A percentile compares a stretch with the other conserved stretches of the same genome.
phyloP scores from a whole-genome alignment of 2,797 vertebrate genomes.

The Semaprochilodus insignis region DNA sequence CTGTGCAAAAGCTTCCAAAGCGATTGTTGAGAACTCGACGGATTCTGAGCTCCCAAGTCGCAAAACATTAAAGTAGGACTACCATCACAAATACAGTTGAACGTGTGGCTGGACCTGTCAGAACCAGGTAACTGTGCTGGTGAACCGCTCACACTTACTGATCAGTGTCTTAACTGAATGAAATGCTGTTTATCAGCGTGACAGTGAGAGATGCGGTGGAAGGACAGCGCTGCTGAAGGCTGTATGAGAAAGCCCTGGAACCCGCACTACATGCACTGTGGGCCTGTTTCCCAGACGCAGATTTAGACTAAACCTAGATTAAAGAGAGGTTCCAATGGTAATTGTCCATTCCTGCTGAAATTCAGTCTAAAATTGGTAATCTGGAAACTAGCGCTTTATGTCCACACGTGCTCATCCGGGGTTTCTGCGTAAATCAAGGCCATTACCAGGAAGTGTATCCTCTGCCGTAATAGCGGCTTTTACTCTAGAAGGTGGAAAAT shows the following conservation, averaged over 20 bases:
- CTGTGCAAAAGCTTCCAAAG: slow-evolving; percentile 70
- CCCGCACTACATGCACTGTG: neutral
- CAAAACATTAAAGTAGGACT: slow-evolving; percentile 68
- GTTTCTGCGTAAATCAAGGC: neutral
- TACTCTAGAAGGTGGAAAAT: too few species aligned
- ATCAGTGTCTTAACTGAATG: slow-evolving; percentile 35
- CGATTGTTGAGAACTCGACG: slow-evolving; percentile 71
- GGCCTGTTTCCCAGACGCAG: too few species aligned
- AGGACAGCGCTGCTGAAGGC: neutral
- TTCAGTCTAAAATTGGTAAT: too few species aligned
- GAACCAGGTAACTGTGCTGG: slow-evolving; percentile 16
- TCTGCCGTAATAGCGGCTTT: neutral
- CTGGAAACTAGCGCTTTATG: too few species aligned
- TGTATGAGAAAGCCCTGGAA: neutral
- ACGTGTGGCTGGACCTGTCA: slow-evolving; percentile 68
- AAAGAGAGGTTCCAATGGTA: too few species aligned
- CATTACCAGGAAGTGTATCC: neutral
- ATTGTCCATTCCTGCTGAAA: too few species aligned
- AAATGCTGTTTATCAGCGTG: slow-evolving; percentile 30
- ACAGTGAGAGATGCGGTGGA: neutral
- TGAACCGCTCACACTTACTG: slow-evolving; percentile 3
- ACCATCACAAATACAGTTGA: slow-evolving; percentile 71
- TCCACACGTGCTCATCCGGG: neutral
- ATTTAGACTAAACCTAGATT: too few species aligned
- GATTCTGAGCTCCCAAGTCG: slow-evolving; percentile 58